Evolutionary conservation across 2,797 vertebrate genomes (phyloP), one percentile per base, ranked within the genome.

Genomic region (Gallinago solitaria): DNA sequence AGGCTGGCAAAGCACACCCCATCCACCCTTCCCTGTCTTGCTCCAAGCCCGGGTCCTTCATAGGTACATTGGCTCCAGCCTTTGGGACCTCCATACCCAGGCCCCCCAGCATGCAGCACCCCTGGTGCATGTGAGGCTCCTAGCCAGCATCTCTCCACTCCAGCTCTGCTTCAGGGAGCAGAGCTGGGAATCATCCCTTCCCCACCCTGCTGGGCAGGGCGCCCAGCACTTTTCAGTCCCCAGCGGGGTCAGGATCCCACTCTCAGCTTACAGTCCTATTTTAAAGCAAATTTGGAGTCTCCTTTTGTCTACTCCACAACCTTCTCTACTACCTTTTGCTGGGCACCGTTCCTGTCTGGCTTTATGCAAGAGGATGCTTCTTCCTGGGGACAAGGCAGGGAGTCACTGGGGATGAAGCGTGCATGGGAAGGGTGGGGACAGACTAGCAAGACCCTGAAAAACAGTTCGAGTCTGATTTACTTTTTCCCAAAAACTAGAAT

Each of bases 31-130:
- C 43, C 64, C 23, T 11, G 10, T 9, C 25, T 2, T 56, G 35
- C 45, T 61, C 82, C 61, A 59, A 53, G 35, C 16, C 25, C 4
- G 1, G 25, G 35, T 47, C 61, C 45, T 33, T 3, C 13, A 2
- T 1, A 10, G 5, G 6, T 20, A 15, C 33, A 9, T 5, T 0
- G 1, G 27, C 24, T 68, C 60, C 78, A 39, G 51, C 30, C 27
- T 37, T 39, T 2, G 1, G 47, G 43, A 28, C 16, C 24, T 28
- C 51, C n/a, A 4, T 1, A 5, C 16, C 6, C 51, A 12, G 30
- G n/a, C 7, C 13, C 5, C 4, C 17, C 1, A 2, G 45, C 7
- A 4, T 0, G 9, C 39, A 23, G 33, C 28, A 47, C 11, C n/a
- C 50, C 67, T 5, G 17, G 48, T 9, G 24, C 45, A 37, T 11